Base-by-base conservation (phyloP, 2,888 invertebrate species). In the Ypsolopha sequella region DNA sequence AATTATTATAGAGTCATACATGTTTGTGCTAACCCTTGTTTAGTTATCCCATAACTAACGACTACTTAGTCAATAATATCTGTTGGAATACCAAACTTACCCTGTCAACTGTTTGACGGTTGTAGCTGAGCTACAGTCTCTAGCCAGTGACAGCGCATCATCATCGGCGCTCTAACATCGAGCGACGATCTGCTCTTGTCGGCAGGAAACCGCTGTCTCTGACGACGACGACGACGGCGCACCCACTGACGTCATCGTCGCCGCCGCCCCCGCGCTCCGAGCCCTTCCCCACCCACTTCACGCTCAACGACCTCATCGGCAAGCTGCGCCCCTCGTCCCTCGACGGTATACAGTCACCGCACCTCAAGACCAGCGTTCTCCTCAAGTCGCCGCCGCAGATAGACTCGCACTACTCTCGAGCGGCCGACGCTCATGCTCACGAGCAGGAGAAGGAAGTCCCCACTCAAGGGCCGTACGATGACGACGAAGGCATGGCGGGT, bases 391-490 rank as follows among this genome's bases (percentile, higher is more conserved):
- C 89, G 33, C 89, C 89, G 36, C 89, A 89, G 66, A 89, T 90
- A 55, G 81, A 89, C 62, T 88, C 88, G 44, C 87, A 89, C 59
- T 89, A 89, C 67, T 88, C 89, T 53, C 87, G 89, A 11, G 85
- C 86, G 43, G 66, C 85, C 2, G 86, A 86, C 56, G 80, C 85
- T 34, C 87, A 87, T 51, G 64, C 78, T 55, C 81, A 79, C 52
- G 68, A 70, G 41, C 71, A 72, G 57, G 73, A 78, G 55, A 80
- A 80, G 56, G 87, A 86, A 63, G 76, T 79, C 57, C 71, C 80
- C 53, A 91, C 91, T 46, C 88, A 90, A 63, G 91, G 91, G 10
- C 91, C 91, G 2, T 91, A 91, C 65, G 90, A 90, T 63, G 87
- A 81, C 59, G 72, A 82, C 55, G 81, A 81, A 55, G 85, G 88